phyloP scores from a whole-genome alignment of 2,797 vertebrate species.

The Chelmon rostratus region DNA sequence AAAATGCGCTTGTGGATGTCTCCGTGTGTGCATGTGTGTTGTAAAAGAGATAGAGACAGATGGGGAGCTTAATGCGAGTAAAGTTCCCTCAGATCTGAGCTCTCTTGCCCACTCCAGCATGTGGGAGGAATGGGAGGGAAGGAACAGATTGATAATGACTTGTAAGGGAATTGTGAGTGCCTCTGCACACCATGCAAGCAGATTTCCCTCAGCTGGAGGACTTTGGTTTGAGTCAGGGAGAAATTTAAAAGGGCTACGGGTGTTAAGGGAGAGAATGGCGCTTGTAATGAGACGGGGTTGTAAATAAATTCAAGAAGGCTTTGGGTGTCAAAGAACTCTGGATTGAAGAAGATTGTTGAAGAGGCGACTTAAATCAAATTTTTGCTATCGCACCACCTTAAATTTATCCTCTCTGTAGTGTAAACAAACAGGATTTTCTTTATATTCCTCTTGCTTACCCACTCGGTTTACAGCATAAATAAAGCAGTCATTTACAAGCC shows the following conservation, averaged over 20 bases:
- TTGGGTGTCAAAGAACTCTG: slow-evolving; percentile 47
- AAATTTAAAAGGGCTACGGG: slow-evolving; percentile 43
- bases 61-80: slow-evolving; percentile 45
- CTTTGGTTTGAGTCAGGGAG: slow-evolving; percentile 37
- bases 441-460: slow-evolving; percentile 11
- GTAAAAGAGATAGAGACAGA: slow-evolving; percentile 51
- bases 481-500: slow-evolving; percentile 32
- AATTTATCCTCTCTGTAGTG: slow-evolving; percentile 11
- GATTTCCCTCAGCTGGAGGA: slow-evolving; percentile 63
- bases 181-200: slow-evolving; percentile 50
- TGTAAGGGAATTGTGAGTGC: slow-evolving; percentile 55
- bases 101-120: slow-evolving; percentile 38
- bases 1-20: slow-evolving; percentile 23
- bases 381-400: background rate
- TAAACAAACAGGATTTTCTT: slow-evolving; percentile 46
- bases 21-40: background rate
- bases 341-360: slow-evolving; percentile 39
- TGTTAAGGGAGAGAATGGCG: slow-evolving; percentile 41
- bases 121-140: slow-evolving; percentile 56
- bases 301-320: slow-evolving; percentile 56
- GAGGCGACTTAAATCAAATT: slow-evolving; percentile 42
- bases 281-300: slow-evolving; percentile 27
- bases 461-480: slow-evolving; percentile 13
- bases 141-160: slow-evolving; percentile 72
- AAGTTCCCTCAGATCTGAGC: slow-evolving; percentile 42